These are phyloP conservation scores for Nephila pilipes DNA, from an alignment of 1,140 invertebrate species.

Conservation along the genomic window DNA sequence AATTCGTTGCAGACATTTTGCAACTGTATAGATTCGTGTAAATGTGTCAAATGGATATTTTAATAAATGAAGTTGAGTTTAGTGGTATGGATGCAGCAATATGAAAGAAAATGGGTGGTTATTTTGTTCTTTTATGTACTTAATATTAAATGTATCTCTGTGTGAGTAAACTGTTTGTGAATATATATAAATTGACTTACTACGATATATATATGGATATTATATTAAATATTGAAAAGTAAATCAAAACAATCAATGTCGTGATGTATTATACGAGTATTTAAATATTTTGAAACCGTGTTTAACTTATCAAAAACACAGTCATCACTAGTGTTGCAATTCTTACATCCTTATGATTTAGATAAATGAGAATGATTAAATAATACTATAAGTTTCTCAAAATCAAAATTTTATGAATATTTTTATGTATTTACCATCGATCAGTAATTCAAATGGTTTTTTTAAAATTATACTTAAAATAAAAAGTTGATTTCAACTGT, in stretches of 20 bases:
- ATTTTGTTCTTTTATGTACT: slow-evolving; percentile 48
- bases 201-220: slow-evolving; percentile 40
- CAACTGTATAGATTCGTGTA: slow-evolving; percentile 72
- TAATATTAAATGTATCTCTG: slow-evolving; percentile 35
- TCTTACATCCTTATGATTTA: neutral
- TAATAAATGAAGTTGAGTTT: slow-evolving; percentile 61
- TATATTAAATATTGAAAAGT: slow-evolving; percentile 34
- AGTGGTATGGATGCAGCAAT: slow-evolving; percentile 55
- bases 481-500: neutral
- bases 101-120: slow-evolving; percentile 51
- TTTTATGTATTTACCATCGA: too few relatives aligned
- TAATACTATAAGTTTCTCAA: too few relatives aligned
- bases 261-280: neutral
- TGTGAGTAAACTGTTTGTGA: slow-evolving; percentile 48
- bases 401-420: too few relatives aligned
- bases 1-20: slow-evolving; percentile 39
- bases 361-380: too few relatives aligned
- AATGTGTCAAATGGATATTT: slow-evolving; percentile 75
- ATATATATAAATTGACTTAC: slow-evolving; percentile 40
- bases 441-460: too few relatives aligned
- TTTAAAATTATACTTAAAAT: neutral
- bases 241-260: slow-evolving; percentile 60
- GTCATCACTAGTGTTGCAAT: slow-evolving; percentile 39
- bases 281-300: neutral
- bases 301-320: slow-evolving; percentile 19